These are phyloP conservation scores for Tiphia femorata DNA, from an alignment of 2,888 invertebrate species.

Conservation along the genomic window DNA sequence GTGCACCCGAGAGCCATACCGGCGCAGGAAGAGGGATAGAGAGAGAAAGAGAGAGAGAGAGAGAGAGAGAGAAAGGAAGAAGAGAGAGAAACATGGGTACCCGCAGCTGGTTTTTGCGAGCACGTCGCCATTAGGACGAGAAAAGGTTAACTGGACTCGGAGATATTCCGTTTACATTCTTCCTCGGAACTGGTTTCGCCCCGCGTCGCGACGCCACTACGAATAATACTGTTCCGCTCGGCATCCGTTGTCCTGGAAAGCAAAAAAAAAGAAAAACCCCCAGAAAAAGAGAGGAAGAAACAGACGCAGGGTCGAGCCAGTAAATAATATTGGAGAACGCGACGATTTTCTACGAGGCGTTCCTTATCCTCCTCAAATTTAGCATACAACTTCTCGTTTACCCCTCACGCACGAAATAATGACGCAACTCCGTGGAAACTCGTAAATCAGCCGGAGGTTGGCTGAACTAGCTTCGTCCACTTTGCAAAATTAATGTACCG, in stretches of 20 bases:
- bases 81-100: not conserved
- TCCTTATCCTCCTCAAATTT: too few species aligned
- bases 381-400: too few species aligned
- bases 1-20: too few species aligned
- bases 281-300: not conserved
- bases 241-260: not conserved
- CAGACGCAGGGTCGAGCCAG: too few species aligned
- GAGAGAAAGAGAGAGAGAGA: not conserved
- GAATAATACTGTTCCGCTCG: constrained; percentile 9
- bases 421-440: too few species aligned
- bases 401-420: too few species aligned
- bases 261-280: not conserved
- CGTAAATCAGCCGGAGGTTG: too few species aligned
- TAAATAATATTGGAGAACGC: too few species aligned
- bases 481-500: too few species aligned
- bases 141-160: constrained; percentile 62
- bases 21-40: too few species aligned
- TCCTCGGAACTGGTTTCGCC: constrained; percentile 58
- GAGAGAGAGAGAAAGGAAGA: not conserved
- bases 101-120: constrained; percentile 36
- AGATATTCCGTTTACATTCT: constrained; percentile 63
- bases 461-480: too few species aligned
- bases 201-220: constrained; percentile 32
- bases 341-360: too few species aligned
- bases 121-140: constrained; percentile 46